Evolutionary conservation across 2,797 vertebrate species (phyloP), one percentile per base, ranked within the genome.

Genomic region (Acrocephalus scirpaceus): DNA sequence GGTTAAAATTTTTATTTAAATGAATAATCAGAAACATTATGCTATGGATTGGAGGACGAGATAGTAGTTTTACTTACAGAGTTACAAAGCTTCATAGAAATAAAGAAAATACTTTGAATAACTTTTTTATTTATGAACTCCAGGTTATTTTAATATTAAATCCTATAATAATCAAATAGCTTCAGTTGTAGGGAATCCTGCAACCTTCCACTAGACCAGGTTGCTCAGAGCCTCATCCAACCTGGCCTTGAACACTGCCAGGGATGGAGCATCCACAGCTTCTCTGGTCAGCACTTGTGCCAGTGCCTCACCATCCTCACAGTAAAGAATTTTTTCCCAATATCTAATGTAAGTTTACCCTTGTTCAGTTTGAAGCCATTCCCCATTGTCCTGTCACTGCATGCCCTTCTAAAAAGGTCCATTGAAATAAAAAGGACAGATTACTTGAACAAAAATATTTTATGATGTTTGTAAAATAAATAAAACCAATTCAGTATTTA

Each of bases 401-500:
- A 11, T 12, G 13, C 4, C 21, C 6, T 77, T 34, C 7, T 22
- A 14, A 58, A 71, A 45, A 77, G 5, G 6, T 47, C 13, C 6
- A 20, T 4, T 34, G 17, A 17, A 3, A 38, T 22, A 48, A 67
- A 73, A 54, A 26, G 3, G 1, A 29, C 5, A 50, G 19, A 38
- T 89, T 74, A 44, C 11, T 84, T 69, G n/a, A 66, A 65, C 13
- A 20, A 86, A 95, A 94, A 70, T 77, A 91, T 36, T 54, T 97
- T 94, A 74, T 23, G 7, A 56, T 89, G 70, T 85, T 77, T 67
- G 1, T 38, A 78, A 47, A 95, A 91, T 36, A 89, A 87, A 83
- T 89, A 78, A 75, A 91, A 81, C 58, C 3, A 74, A 70, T 22
- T 1, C 16, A 61, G 11, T 56, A 76, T 67, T 88, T 95, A 64